phyloP scores from a whole-genome alignment of 1,140 invertebrate species.

The Cydia pomonella region DNA sequence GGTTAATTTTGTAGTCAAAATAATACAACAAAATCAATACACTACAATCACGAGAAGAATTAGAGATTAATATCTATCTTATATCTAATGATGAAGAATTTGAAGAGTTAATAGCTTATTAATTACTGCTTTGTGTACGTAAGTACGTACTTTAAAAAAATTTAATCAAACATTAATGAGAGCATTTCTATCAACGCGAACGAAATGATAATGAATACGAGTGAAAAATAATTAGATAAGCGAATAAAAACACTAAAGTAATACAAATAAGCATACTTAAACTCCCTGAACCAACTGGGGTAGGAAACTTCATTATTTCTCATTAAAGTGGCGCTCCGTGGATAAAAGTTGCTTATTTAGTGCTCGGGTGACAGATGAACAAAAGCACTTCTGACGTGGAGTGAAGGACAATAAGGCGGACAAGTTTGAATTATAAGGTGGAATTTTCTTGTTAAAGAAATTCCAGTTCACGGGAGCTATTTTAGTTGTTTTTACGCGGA shows the following conservation, averaged over 20 bases:
- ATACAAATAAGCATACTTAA: constrained; percentile 74
- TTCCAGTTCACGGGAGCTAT: background rate
- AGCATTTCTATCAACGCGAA: constrained; percentile 11
- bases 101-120: background rate
- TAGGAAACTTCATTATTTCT: constrained; percentile 73
- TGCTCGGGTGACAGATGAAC: constrained; percentile 66
- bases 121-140: constrained; percentile 12
- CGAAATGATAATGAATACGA: constrained; percentile 38
- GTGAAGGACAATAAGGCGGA: constrained; percentile 47
- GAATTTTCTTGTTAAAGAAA: background rate
- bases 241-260: constrained; percentile 71
- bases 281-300: constrained; percentile 68
- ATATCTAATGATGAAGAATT: background rate
- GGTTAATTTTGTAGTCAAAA: too few relatives aligned
- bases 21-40: too few relatives aligned
- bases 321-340: constrained; percentile 71
- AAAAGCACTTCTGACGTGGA: constrained; percentile 52
- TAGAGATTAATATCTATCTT: too few relatives aligned
- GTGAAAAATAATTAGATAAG: constrained; percentile 48
- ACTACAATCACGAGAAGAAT: too few relatives aligned
- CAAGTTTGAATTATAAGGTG: constrained; percentile 47
- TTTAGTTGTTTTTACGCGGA: background rate
- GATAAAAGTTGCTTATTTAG: constrained; percentile 74
- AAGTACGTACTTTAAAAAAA: background rate
- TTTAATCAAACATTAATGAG: background rate